Evolutionary conservation across 1,140 invertebrate species (phyloP), one percentile per base, ranked within the genome.

Genomic region (Pseudomyrmex cubaensis): DNA sequence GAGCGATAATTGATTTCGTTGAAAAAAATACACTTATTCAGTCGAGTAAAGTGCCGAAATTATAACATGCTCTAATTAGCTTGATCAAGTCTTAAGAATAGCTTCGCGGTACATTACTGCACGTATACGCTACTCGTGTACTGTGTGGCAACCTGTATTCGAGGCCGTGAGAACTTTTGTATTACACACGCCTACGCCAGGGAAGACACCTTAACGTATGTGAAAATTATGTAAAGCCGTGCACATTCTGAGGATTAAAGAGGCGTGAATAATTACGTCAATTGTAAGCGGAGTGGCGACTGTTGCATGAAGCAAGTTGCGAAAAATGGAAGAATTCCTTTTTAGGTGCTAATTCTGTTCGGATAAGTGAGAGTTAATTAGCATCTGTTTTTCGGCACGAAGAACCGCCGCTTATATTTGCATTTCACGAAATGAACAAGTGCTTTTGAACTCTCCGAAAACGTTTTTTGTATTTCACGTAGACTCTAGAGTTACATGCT

Each of bases 141-240:
- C 84, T 89, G 85, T 86, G 69, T 72, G 64, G 48, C 52, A 48
- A 54, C 22, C 61, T 25, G 48, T 66, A 84, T 88, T 77, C 72
- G 83, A 90, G 88, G 87, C 90, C 90, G 90, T 93, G 91, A 76
- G 92, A 93, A 92, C 86, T 87, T 88, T 77, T 75, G 78, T 75
- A 80, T 82, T 86, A 83, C 52, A 75, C 59, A 75, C 54, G 56
- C 54, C 44, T 85, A 82, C 80, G 64, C 44, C 54, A 46, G 35
- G 35, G 48, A 52, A 84, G 69, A 78, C 67, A 57, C 54, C 54
- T 50, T 74, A 50, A 67, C 70, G 63, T 76, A 87, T 88, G 90
- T 85, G 89, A 89, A 90, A 91, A 92, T 93, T 93, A 92, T 91
- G 90, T 91, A 93, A 92, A 93, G 84, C 77, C 82, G 70, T 85